phyloP scores from a whole-genome alignment of 2,888 invertebrate species.

The Drosophila nigricruria region DNA sequence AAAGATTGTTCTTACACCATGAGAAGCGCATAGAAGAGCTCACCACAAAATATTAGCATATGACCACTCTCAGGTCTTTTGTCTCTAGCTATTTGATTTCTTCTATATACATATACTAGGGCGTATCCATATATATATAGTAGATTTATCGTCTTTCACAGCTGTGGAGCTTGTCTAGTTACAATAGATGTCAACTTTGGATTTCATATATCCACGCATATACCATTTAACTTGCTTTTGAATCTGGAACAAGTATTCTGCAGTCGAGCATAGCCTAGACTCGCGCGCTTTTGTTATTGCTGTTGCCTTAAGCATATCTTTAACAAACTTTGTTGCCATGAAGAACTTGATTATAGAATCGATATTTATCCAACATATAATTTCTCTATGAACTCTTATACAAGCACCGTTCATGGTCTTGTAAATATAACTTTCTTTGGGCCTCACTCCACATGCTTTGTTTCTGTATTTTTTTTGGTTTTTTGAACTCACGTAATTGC shows the following conservation, averaged over 20 bases:
- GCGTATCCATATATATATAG: no score
- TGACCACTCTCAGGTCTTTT: no score
- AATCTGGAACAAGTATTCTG: no score
- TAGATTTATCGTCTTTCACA: no score
- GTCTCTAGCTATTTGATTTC: background rate
- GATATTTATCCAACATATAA: background rate
- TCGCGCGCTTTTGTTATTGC: background rate
- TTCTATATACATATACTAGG: no score
- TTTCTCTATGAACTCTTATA: background rate
- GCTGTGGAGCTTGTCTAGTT: no score
- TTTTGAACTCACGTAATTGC: slow-evolving; percentile 5
- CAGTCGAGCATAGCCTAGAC: background rate
- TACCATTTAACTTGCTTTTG: no score
- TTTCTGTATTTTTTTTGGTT: background rate
- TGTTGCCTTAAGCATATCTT: background rate
- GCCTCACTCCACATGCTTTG: background rate
- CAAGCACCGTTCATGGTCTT: background rate
- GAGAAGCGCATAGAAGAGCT: background rate
- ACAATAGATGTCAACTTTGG: no score
- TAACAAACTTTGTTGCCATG: background rate
- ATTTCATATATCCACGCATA: no score
- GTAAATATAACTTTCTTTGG: background rate
- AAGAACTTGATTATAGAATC: background rate
- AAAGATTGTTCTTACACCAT: background rate
- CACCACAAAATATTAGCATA: no score